These are phyloP conservation scores for Pipistrellus kuhlii DNA, from an alignment of 2,797 vertebrate genomes.

Conservation along the genomic window DNA sequence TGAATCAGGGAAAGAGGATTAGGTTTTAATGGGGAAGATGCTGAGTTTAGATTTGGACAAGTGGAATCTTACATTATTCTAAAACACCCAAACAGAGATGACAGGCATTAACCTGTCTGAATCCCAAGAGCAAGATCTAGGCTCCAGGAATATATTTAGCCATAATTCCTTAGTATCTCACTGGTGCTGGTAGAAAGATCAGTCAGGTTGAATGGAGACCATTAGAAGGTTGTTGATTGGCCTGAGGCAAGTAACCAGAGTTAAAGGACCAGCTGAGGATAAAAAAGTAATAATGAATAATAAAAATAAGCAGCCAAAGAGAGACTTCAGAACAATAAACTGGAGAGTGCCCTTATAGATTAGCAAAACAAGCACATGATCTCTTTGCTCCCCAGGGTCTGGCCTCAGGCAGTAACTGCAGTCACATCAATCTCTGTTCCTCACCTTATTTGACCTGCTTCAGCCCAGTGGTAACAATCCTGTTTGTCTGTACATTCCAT, in stretches of 20 bases:
- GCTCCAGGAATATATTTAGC: neutral
- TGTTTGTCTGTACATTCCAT: neutral
- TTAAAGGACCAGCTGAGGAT: slow-evolving; percentile 4
- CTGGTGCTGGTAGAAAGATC: slow-evolving; percentile 1
- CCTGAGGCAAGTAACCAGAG: neutral
- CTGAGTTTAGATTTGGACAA: slow-evolving; percentile 69
- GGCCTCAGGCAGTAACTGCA: neutral
- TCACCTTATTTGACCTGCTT: neutral
- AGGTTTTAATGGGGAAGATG: slow-evolving; percentile 62
- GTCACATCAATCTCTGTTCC: accelerated
- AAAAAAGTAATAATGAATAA: slow-evolving; percentile 10
- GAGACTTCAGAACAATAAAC: neutral
- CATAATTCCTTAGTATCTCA: slow-evolving; percentile 35
- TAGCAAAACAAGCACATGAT: neutral
- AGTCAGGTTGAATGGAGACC: slow-evolving; percentile 14
- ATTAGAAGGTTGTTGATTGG: neutral
- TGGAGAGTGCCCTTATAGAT: neutral
- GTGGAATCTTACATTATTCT: slow-evolving; percentile 62
- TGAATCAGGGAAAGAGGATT: slow-evolving; percentile 49
- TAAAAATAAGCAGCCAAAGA: neutral
- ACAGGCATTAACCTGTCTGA: slow-evolving; percentile 54
- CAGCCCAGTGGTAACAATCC: neutral
- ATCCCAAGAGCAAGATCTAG: slow-evolving; percentile 45
- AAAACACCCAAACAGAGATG: slow-evolving; percentile 25
- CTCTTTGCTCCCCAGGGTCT: neutral